A percentile compares a stretch with the other conserved stretches of the same genome.
Evolutionary conservation across 1,140 invertebrate species (phyloP).

Genomic region (Lepidurus arcticus): DNA sequence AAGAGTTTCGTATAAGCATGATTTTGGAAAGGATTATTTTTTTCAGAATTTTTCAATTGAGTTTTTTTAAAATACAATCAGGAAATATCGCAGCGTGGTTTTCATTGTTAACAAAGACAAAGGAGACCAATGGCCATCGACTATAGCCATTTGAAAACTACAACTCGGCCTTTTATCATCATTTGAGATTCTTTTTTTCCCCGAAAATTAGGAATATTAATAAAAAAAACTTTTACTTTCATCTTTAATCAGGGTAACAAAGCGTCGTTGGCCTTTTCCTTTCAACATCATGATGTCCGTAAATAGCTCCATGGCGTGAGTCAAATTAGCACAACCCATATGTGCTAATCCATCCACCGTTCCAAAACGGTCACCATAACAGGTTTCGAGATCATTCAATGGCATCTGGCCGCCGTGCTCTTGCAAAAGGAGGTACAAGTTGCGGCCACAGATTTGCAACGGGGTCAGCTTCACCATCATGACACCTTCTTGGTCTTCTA

Average conservation of each 20-base stretch:
- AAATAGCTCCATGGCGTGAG: not conserved
- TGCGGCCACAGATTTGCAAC: not conserved
- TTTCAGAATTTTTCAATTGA: no score
- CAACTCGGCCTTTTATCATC: conserved; percentile 25
- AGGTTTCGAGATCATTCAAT: not conserved
- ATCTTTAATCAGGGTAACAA: not conserved
- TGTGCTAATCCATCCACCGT: not conserved
- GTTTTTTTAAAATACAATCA: conserved; percentile 44
- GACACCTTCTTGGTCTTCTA: not conserved
- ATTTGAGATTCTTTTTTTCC: not conserved
- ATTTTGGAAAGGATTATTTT: not conserved
- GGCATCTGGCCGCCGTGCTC: not conserved
- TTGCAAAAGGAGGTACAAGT: not conserved
- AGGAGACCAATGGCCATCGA: conserved; percentile 6
- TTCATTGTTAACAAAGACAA: conserved; percentile 40
- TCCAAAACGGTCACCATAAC: not conserved
- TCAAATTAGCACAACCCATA: not conserved
- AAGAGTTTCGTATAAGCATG: conserved; percentile 47
- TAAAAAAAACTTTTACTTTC: not conserved
- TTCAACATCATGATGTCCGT: not conserved
- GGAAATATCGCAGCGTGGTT: conserved; percentile 53
- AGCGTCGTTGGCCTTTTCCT: not conserved
- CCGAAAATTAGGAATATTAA: no score
- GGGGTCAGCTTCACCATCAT: not conserved
- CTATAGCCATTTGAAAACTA: not conserved